Base-by-base conservation (phyloP, 2,888 invertebrate species). In the Eupeodes latifasciatus region DNA sequence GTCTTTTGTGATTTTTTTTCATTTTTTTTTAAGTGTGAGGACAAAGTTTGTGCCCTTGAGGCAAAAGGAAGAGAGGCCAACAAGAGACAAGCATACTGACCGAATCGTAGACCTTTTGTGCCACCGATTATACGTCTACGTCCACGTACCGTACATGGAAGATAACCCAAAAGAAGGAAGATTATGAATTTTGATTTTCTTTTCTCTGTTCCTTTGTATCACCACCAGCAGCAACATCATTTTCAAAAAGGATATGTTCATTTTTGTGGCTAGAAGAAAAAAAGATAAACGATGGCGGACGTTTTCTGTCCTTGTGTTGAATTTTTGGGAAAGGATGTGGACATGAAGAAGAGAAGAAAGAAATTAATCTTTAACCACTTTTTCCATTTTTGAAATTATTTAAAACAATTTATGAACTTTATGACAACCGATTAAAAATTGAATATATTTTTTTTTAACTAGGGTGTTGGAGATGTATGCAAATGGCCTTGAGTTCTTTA, bases 371-470 rank as follows among this genome's bases (percentile, higher is more conserved):
- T 66, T 66, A 66, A 66, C 49, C 66, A 49, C 7, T 27, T 27
- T 19, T 44, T 40, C 53, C 19, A 36, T 36, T 71, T 71, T 55
- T 55, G 69, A 69, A 69, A 55, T 19, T 64, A 55, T 59, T 64
- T 71, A 44, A 71, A 71, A 71, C 55, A 55, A 55, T 71, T 71
- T 40, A 55, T 55, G 55, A 71, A 71, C 71, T 71, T 71, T 71
- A 19, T 71, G 71, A 71, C 71, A 55, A 44, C 55, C 55, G 71
- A 71, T 71, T 71, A 71, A 40, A 71, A 71, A 55, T 69, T 55
- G 53, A 53, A 69, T 53, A 71, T 19, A 19, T 67, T 67, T n/a
- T 40, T 5, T 2, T n/a, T 36, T 3, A 27, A 27, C 9, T 1
- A 16, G 3, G 10, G 7, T 47, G 47, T 10, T 47, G 7, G n/a